These are phyloP conservation scores for Palloptera scutellata DNA, from an alignment of 2,888 invertebrate species.

Conservation along the genomic window DNA sequence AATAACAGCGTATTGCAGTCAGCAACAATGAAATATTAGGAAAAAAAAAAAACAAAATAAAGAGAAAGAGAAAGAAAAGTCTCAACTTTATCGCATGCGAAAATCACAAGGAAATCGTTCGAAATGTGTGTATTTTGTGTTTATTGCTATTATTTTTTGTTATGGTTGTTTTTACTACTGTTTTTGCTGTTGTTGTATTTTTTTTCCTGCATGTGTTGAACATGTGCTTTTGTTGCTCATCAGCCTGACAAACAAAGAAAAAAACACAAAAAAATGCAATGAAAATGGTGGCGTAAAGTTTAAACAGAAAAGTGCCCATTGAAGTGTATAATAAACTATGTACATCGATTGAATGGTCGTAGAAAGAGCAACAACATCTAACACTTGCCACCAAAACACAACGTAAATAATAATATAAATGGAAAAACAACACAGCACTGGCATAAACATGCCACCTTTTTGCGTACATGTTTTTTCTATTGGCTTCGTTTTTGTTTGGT, in stretches of 20 bases:
- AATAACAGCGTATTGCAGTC: background rate
- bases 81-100: slow-evolving; percentile 6
- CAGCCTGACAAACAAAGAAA: background rate
- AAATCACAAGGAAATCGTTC: slow-evolving; percentile 22
- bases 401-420: too few relatives aligned
- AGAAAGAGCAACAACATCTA: background rate
- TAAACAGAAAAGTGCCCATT: slow-evolving; percentile 10
- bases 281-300: slow-evolving; percentile 6
- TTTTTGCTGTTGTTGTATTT: background rate
- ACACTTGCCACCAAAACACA: background rate
- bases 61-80: slow-evolving; percentile 1
- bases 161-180: slow-evolving; percentile 16
- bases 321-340: background rate
- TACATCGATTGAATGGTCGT: slow-evolving; percentile 1
- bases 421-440: too few relatives aligned
- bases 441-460: too few relatives aligned
- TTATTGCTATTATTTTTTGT: slow-evolving; percentile 16
- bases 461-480: too few relatives aligned
- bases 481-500: too few relatives aligned
- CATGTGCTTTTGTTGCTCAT: background rate
- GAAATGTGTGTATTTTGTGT: slow-evolving; percentile 27
- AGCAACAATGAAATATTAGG: slow-evolving; percentile 8
- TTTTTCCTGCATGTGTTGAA: background rate
- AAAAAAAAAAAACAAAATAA: slow-evolving; percentile 3
- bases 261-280: background rate